Percentiles rank a stretch among this genome's conserved stretches.
Evolutionary conservation across 2,888 invertebrate genomes (phyloP).

Genomic region (Agrenia bidenticulata): DNA sequence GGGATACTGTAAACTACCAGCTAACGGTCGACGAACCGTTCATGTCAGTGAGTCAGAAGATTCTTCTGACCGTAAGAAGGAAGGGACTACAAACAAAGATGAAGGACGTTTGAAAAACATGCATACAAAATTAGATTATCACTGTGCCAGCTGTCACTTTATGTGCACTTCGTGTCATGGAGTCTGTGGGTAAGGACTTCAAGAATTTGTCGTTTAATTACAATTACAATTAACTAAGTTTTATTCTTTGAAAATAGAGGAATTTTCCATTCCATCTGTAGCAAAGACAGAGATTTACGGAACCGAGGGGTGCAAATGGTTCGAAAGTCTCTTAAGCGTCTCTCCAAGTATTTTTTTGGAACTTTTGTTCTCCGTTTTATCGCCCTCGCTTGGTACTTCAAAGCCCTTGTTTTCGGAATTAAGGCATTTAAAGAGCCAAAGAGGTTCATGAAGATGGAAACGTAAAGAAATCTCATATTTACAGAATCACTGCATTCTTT

Average conservation of each 20-base stretch:
- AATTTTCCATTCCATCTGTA: conserved; percentile 32
- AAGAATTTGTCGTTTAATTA: neutral
- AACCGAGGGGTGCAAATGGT: conserved; percentile 31
- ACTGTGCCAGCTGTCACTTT: conserved; percentile 5
- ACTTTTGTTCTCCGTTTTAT: conserved; percentile 49
- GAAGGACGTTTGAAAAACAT: neutral
- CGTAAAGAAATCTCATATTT: neutral
- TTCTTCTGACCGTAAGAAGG: neutral
- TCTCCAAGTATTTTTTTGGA: conserved; percentile 39
- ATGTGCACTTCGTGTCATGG: conserved; percentile 14
- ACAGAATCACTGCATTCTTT: too few relatives aligned
- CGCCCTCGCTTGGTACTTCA: conserved; percentile 48
- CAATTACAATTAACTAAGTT: neutral
- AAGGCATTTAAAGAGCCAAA: conserved; percentile 46
- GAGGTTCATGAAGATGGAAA: conserved; percentile 45
- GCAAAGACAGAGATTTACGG: conserved; percentile 38
- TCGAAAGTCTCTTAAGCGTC: conserved; percentile 25
- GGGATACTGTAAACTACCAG: conserved; percentile 26
- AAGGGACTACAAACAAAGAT: neutral
- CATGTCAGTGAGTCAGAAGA: conserved; percentile 6
- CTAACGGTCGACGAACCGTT: neutral
- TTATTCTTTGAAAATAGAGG: conserved; percentile 25
- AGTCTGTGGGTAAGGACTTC: conserved; percentile 22
- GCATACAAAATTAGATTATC: neutral
- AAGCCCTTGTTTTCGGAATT: conserved; percentile 45